These are phyloP conservation scores for Scomber colias DNA, from an alignment of 2,113 vertebrate species.

Conservation along the genomic window DNA sequence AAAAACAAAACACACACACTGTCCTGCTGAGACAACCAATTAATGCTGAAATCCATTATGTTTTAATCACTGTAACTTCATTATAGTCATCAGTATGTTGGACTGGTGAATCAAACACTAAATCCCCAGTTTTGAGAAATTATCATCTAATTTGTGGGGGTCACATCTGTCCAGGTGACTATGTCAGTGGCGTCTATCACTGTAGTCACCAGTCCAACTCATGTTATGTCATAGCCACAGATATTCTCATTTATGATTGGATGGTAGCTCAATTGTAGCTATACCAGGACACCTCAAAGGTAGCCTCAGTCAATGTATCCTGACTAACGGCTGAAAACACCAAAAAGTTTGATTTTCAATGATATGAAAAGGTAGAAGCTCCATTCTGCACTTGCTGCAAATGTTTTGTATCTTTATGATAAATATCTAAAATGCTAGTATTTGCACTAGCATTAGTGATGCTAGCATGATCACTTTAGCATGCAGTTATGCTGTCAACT, in stretches of 20 bases:
- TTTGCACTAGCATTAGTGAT: neutral
- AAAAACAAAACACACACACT: slow-evolving; percentile 14
- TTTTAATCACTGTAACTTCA: slow-evolving; percentile 9
- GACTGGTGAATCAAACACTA: slow-evolving; percentile 8
- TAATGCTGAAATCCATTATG: slow-evolving; percentile 11
- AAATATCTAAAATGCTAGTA: neutral
- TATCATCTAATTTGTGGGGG: neutral
- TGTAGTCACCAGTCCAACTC: neutral
- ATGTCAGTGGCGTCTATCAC: neutral
- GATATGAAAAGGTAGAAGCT: neutral
- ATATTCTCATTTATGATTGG: neutral
- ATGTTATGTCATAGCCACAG: neutral
- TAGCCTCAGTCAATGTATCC: neutral
- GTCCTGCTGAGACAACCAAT: slow-evolving; percentile 34
- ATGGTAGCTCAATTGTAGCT: neutral
- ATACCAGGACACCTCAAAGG: too few relatives aligned
- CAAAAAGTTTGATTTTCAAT: neutral
- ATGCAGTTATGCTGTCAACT: neutral
- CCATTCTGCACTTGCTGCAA: neutral
- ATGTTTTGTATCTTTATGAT: too few relatives aligned
- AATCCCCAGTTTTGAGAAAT: neutral
- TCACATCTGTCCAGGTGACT: neutral
- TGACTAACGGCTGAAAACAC: neutral
- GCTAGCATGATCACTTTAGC: neutral
- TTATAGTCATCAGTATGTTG: neutral